Evolutionary conservation across 2,797 vertebrate species (phyloP), one percentile per base, ranked within the genome.

Genomic region (Chaenodraco wilsoni): DNA sequence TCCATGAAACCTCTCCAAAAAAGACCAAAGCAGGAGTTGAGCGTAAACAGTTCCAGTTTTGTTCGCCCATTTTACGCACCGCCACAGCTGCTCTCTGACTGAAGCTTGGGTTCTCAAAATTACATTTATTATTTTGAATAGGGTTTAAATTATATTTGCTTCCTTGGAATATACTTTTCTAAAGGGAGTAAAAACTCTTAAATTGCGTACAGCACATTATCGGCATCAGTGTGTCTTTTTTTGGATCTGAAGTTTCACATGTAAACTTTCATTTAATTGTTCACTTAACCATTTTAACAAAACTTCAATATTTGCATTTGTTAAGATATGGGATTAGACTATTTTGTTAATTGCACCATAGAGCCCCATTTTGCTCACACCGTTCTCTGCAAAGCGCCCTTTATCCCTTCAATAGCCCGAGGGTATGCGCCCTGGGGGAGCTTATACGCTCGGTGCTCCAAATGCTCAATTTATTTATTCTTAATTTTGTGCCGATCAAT

Each of bases 401-500:
- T 97, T 96, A 93, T 95, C 92, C 94, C 94, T 95, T 96, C 95
- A 98, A 98, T 97, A 97, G 96, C 95, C 95, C 94, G 92, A 94
- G 96, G 97, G 93, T 96, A 95, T 96, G 96, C 96, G 97, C 97
- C 96, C 97, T 96, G 96, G 96, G 97, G 96, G 96, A 96, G 96
- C 96, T 97, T 97, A 97, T 95, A 96, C 96, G 95, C 95, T 93
- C 91, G 94, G 92, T 97, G 96, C 97, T 97, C 96, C 95, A 99
- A 99, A 98, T 96, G 96, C 96, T 97, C 96, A 94, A 97, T 99
- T 98, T 99, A 99, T 99, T 99, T 99, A 98, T 99, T 99, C 98
- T 98, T 99, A 99, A 99, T 99, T 99, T 99, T 98, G 97, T 97
- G 96, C 95, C 96, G 96, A 99, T 99, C 98, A 99, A 96, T 99